Conservation (phyloP, 2,888 invertebrate species). For the Spilosoma lubricipeda region DNA sequence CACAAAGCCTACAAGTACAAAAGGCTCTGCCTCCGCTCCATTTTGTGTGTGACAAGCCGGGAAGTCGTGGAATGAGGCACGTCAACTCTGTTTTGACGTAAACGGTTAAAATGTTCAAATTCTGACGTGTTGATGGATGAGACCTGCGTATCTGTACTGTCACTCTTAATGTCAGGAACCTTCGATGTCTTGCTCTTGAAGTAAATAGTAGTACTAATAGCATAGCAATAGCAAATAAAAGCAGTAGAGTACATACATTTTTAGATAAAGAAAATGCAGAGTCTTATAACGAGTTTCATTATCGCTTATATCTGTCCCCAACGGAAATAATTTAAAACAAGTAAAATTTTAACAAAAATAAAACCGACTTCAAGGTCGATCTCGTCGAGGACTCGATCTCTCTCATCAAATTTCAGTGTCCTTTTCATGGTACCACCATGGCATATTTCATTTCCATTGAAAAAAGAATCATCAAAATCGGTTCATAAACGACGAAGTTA, state of each 20-base stretch:
- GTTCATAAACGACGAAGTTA: too few relatives aligned
- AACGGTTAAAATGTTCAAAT: slow-evolving; percentile 66
- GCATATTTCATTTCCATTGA: too few relatives aligned
- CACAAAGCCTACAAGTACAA: slow-evolving; percentile 85
- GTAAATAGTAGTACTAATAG: background rate
- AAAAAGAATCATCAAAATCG: too few relatives aligned
- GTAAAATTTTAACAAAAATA: too few relatives aligned
- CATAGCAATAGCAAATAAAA: too few relatives aligned
- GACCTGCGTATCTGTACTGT: slow-evolving; percentile 35
- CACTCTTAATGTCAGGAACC: slow-evolving; percentile 16
- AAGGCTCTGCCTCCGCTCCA: slow-evolving; percentile 82
- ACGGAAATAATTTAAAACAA: too few relatives aligned
- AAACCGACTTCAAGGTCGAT: too few relatives aligned
- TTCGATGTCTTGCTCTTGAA: background rate
- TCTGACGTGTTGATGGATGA: slow-evolving; percentile 48
- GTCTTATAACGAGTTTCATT: background rate
- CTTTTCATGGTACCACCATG: too few relatives aligned
- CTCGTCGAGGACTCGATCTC: too few relatives aligned
- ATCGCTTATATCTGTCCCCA: background rate
- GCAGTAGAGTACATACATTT: too few relatives aligned
- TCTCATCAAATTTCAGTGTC: too few relatives aligned
- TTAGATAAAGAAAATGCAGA: too few relatives aligned
- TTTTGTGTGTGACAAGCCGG: slow-evolving; percentile 82
- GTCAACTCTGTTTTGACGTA: slow-evolving; percentile 75
- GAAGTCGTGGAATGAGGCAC: slow-evolving; percentile 78